phyloP scores from a whole-genome alignment of 1,140 invertebrate genomes.

The Uloborus diversus region DNA sequence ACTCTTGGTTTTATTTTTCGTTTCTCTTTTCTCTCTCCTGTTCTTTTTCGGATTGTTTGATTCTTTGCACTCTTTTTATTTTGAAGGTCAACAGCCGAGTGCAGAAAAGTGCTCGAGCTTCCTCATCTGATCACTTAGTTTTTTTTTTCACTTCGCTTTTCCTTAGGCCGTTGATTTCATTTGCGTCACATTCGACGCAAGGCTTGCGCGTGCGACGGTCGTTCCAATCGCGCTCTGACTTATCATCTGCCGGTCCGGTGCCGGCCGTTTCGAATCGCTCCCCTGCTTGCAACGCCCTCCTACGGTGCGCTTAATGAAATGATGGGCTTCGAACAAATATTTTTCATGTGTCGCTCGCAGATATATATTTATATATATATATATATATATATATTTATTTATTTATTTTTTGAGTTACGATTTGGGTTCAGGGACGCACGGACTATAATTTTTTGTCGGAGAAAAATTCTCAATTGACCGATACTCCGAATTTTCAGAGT shows the following conservation, averaged over 20 bases:
- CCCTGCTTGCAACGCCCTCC: slow-evolving; percentile 41
- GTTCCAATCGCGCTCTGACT: not conserved
- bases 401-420: too few relatives aligned
- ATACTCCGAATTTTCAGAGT: too few relatives aligned
- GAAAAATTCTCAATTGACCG: too few relatives aligned
- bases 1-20: not conserved
- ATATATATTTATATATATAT: too few relatives aligned
- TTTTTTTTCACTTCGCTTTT: not conserved
- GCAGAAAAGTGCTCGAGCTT: slow-evolving; percentile 34
- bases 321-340: too few relatives aligned
- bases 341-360: too few relatives aligned
- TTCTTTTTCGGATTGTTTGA: too few relatives aligned
- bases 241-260: not conserved
- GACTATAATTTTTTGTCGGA: too few relatives aligned
- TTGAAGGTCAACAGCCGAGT: slow-evolving; percentile 51
- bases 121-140: too few relatives aligned
- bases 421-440: too few relatives aligned
- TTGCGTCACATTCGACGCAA: not conserved
- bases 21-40: not conserved
- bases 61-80: slow-evolving; percentile 16
- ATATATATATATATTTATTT: too few relatives aligned
- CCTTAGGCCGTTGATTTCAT: not conserved
- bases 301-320: slow-evolving; percentile 28
- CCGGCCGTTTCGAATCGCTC: slow-evolving; percentile 16
- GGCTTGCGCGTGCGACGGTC: not conserved